Base-by-base conservation (phyloP, 2,113 vertebrate genomes). In the Alethe castanea region DNA sequence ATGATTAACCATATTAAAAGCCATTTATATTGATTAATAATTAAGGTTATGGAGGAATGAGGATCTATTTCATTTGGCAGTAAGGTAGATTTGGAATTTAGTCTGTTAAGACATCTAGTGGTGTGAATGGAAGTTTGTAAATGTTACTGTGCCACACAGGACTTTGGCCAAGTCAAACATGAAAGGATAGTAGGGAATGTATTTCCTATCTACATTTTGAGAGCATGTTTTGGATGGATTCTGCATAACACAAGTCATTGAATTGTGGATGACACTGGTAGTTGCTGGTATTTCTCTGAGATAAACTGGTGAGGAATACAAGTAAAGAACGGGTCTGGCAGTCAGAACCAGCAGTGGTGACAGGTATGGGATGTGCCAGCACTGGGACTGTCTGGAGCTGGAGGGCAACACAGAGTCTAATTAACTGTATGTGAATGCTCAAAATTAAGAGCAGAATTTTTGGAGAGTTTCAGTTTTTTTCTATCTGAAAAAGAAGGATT, bases 201-300 rank as follows among this genome's bases (percentile, higher is more conserved):
- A 4, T 86, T 67, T 54, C 15, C 6, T 25, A 0, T 33, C 28
- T 88, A 1, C 1, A 0, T 42, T 83, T n/a, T 56, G 40, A 65
- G 62, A 47, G 8, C 10, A 2, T 53, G 36, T 57, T 90, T 73
- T 81, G 50, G 29, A 19, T 73, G 36, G n/a, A 8, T 60, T 87
- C 64, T 81, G 35, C 2, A 0, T 26, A 26, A 23, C 15, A 72
- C 29, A 69, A 73, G 22, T 35, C 40, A n/a, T 8, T 60, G 48
- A 92, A 35, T 77, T 80, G 28, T 57, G 71, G 69, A 13, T 52
- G 45, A 31, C 16, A 9, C 28, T 54, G 25, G 22, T 40, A 24
- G 28, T 22, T 93, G 59, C 25, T 80, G 50, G 23, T 64, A 11
- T 54, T 65, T 89, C 48, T 44, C 47, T 22, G 52, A 29, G 69